A percentile compares a stretch with the other conserved stretches of the same genome.
Conservation (phyloP, 1,140 invertebrate genomes). For the Hirudo medicinalis region DNA sequence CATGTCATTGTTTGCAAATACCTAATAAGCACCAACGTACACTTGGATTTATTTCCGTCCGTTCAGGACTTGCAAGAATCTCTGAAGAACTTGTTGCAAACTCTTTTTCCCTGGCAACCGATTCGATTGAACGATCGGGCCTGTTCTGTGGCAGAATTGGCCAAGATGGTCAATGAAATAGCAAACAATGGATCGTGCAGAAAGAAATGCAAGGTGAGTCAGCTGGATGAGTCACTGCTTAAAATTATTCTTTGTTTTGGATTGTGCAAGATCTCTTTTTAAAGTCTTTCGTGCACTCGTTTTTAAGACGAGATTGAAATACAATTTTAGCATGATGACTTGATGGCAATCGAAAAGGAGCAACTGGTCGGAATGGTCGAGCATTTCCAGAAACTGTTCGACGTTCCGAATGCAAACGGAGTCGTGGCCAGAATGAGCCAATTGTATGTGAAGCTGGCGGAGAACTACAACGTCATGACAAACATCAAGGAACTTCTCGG, state of each 20-base stretch:
- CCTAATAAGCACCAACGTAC: no score
- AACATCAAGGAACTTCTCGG: slow-evolving; percentile 5
- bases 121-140: neutral
- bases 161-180: neutral
- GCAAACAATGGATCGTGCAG: neutral
- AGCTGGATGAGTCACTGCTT: no score
- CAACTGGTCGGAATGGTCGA: neutral
- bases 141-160: neutral
- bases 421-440: neutral
- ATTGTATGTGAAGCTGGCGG: neutral
- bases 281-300: neutral
- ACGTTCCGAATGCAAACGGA: neutral
- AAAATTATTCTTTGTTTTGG: no score
- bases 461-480: slow-evolving; percentile 12
- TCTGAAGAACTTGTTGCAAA: neutral
- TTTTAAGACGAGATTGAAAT: neutral
- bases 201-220: neutral
- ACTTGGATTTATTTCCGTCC: no score
- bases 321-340: neutral
- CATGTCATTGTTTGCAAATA: no score
- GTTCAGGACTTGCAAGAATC: neutral
- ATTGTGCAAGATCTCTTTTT: no score
- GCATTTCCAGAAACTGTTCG: slow-evolving; percentile 1
- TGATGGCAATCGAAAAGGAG: neutral
- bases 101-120: neutral